These are phyloP conservation scores for Chaetophractus vellerosus DNA, from an alignment of 2,797 vertebrate genomes.

Conservation along the genomic window DNA sequence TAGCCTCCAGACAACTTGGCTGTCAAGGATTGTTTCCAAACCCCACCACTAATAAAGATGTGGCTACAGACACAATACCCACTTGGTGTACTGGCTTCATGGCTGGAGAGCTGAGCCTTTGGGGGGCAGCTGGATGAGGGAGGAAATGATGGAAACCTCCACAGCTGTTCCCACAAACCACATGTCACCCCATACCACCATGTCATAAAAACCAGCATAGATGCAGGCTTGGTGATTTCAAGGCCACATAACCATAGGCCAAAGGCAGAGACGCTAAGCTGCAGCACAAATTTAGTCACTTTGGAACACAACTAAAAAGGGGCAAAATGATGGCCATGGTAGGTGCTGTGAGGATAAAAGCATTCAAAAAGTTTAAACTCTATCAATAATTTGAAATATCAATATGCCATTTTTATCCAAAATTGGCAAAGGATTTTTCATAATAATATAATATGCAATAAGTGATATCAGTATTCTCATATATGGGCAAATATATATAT, in stretches of 20 bases:
- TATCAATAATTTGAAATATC: neutral
- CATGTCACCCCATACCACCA: neutral
- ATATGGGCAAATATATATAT: neutral
- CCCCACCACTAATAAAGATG: neutral
- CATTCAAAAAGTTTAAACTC: neutral
- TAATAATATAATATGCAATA: neutral
- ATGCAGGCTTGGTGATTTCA: conserved; percentile 8
- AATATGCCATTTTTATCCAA: conserved; percentile 30
- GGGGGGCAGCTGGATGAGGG: neutral
- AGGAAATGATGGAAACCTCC: neutral
- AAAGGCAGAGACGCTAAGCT: neutral
- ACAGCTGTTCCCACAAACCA: neutral
- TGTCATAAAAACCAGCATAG: conserved; percentile 19
- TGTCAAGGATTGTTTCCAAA: conserved; percentile 14
- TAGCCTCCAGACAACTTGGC: neutral
- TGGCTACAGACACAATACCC: neutral
- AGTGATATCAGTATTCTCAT: neutral
- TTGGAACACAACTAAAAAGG: neutral
- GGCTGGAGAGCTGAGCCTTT: neutral
- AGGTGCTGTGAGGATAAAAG: conserved; percentile 31
- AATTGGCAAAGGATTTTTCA: conserved; percentile 30
- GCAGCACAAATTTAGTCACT: conserved; percentile 16
- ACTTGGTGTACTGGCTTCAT: neutral
- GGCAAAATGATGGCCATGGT: neutral
- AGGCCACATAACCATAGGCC: neutral